phyloP scores from a whole-genome alignment of 1,140 invertebrate species.

The Pseudachorutes palmiensis region DNA sequence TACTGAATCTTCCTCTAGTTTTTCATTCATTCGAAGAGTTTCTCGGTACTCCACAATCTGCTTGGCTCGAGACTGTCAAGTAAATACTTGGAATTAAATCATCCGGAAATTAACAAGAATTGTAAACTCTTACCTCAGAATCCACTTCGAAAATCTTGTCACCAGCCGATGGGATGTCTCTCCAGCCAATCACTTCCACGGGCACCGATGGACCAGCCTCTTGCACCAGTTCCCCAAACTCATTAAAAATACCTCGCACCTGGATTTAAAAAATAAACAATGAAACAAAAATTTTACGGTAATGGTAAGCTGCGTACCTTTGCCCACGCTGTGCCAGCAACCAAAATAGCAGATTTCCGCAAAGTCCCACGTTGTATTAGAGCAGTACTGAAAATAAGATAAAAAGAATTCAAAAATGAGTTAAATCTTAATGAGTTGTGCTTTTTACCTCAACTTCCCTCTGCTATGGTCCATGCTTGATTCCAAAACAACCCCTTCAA shows the following conservation, averaged over 20 bases:
- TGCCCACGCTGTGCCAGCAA: conserved; percentile 71
- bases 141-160: conserved; percentile 76
- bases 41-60: conserved; percentile 60
- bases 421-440: not conserved
- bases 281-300: not conserved
- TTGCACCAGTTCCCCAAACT: conserved; percentile 58
- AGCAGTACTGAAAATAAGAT: conserved; percentile 55
- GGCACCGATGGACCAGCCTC: conserved; percentile 70
- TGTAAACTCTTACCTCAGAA: conserved; percentile 50
- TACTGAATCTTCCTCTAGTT: conserved; percentile 54
- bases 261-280: conserved; percentile 31
- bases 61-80: conserved; percentile 55
- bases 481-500: conserved; percentile 87
- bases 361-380: conserved; percentile 85
- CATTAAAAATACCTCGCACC: conserved; percentile 73
- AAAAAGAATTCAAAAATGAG: not conserved
- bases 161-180: conserved; percentile 73
- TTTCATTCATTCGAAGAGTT: conserved; percentile 50
- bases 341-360: conserved; percentile 66
- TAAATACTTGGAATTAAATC: not conserved
- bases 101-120: not conserved
- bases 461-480: conserved; percentile 61
- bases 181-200: conserved; percentile 83
- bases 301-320: conserved; percentile 51
- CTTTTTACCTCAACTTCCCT: conserved; percentile 53